Conservation (phyloP, 2,797 vertebrate genomes). For the Peromyscus aztecus region DNA sequence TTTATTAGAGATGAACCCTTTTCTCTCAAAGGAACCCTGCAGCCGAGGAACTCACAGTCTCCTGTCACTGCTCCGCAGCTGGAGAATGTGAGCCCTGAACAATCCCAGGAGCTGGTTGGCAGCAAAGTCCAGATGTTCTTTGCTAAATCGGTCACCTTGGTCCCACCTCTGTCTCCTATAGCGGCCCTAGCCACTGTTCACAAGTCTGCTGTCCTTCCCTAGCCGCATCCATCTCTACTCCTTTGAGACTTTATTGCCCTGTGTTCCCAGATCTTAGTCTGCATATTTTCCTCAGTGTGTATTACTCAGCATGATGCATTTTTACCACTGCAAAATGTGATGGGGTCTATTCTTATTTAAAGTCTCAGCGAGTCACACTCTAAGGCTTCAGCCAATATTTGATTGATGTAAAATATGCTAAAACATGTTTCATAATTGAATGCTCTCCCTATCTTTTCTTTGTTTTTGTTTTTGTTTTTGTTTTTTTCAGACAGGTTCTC, state of each 20-base stretch:
- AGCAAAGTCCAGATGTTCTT: background rate
- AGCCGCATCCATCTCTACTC: background rate
- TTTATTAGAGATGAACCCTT: background rate
- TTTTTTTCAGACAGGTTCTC: background rate
- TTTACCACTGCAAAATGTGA: background rate
- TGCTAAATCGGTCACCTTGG: background rate
- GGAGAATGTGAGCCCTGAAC: background rate
- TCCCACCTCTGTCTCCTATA: background rate
- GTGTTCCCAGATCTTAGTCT: background rate
- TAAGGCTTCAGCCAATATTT: background rate
- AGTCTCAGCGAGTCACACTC: background rate
- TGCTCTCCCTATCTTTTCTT: background rate
- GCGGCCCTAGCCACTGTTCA: background rate
- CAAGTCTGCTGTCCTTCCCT: background rate
- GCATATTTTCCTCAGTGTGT: fast-evolving
- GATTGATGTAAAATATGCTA: background rate
- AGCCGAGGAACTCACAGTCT: background rate
- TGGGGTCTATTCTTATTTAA: background rate
- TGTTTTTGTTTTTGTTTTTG: background rate
- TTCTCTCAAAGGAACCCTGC: no score
- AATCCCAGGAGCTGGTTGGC: background rate
- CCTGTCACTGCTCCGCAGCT: background rate
- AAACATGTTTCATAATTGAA: background rate
- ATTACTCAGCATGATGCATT: no score
- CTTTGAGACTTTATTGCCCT: background rate